phyloP scores from a whole-genome alignment of 2,888 invertebrate genomes.

The Strigamia crassipes region DNA sequence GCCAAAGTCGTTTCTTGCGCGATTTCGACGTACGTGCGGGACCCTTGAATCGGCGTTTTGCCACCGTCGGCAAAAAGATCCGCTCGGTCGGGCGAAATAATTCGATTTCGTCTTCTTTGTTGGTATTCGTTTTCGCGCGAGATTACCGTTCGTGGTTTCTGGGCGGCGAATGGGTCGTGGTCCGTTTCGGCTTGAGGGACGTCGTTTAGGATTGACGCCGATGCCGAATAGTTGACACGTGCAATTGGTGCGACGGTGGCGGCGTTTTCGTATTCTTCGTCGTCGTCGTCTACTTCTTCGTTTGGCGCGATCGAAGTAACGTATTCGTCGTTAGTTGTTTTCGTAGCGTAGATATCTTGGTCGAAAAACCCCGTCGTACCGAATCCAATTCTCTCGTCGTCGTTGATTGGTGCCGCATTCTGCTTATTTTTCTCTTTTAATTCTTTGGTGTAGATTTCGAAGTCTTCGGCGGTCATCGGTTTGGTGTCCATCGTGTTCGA shows the following conservation, averaged over 20 bases:
- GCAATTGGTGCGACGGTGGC: slow-evolving; percentile 63
- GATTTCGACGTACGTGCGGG: slow-evolving; percentile 93
- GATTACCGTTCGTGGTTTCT: slow-evolving; percentile 86
- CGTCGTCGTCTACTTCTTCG: slow-evolving; percentile 91
- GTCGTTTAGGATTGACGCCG: slow-evolving; percentile 86
- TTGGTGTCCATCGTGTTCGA: slow-evolving; percentile 83
- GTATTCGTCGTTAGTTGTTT: slow-evolving; percentile 88
- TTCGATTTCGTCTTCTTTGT: slow-evolving; percentile 78
- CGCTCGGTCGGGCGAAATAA: slow-evolving; percentile 93
- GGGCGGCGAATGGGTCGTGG: slow-evolving; percentile 92
- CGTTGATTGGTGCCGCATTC: slow-evolving; percentile 68
- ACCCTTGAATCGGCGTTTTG: slow-evolving; percentile 94
- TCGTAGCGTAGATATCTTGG: slow-evolving; percentile 85
- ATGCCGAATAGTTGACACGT: slow-evolving; percentile 79
- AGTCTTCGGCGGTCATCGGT: slow-evolving; percentile 84
- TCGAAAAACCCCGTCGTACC: slow-evolving; percentile 83
- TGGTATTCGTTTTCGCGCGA: slow-evolving; percentile 97
- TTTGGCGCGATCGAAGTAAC: slow-evolving; percentile 95
- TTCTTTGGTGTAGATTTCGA: slow-evolving; percentile 91
- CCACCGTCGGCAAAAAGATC: slow-evolving; percentile 99
- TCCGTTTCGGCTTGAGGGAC: slow-evolving; percentile 78
- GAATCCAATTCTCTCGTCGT: slow-evolving; percentile 76
- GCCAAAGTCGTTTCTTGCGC: slow-evolving; percentile 94
- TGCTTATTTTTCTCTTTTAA: slow-evolving; percentile 82
- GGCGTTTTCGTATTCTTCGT: slow-evolving; percentile 78